Conservation (phyloP, 2,113 vertebrate species). For the Solenodon paradoxus region DNA sequence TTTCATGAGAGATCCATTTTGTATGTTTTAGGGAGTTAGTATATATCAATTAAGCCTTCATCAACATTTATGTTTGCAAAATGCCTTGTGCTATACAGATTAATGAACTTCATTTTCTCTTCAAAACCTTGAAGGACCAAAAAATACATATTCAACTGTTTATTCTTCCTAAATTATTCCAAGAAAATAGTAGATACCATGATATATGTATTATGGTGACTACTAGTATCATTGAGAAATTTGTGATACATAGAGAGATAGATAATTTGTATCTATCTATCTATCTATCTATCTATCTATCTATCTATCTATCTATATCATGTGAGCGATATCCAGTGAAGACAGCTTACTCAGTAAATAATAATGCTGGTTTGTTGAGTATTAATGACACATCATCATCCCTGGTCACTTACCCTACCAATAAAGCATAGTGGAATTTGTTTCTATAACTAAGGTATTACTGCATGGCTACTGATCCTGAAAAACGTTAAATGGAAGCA, state of each 20-base stretch:
- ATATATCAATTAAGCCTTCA: not conserved
- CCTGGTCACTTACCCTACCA: not conserved
- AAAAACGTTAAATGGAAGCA: not conserved
- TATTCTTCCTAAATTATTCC: not conserved
- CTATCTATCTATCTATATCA: no score
- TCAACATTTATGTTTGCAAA: conserved; percentile 22
- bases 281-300: no score
- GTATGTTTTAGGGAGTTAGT: not conserved
- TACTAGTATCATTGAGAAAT: no score
- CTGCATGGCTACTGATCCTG: not conserved
- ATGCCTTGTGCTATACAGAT: not conserved
- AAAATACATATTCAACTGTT: not conserved
- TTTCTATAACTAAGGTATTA: not conserved
- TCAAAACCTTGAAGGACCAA: not conserved
- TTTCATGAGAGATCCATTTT: not conserved
- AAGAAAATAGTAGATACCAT: not conserved
- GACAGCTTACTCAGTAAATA: not conserved
- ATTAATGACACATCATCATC: no score
- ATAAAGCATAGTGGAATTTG: not conserved
- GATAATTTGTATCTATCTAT: no score
- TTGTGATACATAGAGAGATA: no score
- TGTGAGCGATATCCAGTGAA: not conserved
- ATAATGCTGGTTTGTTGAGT: not conserved
- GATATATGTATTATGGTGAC: not conserved
- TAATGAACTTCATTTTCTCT: not conserved